Evolutionary conservation across 2,888 invertebrate genomes (phyloP).

Genomic region (Sminthurides aquaticus): DNA sequence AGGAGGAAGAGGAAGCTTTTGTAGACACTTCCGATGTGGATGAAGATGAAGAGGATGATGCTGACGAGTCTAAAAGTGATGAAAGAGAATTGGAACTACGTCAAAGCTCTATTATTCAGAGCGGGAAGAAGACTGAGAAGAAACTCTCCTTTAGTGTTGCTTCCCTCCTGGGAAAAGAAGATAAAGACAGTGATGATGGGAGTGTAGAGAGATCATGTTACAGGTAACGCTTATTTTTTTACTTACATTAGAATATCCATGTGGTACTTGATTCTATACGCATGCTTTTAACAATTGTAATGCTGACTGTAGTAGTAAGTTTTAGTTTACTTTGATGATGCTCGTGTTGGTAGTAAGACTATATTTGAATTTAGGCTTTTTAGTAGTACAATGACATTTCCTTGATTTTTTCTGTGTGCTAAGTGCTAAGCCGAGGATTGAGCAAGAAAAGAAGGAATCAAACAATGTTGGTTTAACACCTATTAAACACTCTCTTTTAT

Average conservation of each 20-base stretch:
- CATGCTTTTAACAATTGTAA: too few relatives aligned
- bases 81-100: constrained; percentile 31
- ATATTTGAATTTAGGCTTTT: too few relatives aligned
- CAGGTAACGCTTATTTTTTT: constrained; percentile 30
- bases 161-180: constrained; percentile 42
- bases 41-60: constrained; percentile 42
- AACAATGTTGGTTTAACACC: too few relatives aligned
- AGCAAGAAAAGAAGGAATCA: too few relatives aligned
- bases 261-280: too few relatives aligned
- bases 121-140: constrained; percentile 43
- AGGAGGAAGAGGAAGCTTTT: constrained; percentile 42
- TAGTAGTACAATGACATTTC: too few relatives aligned
- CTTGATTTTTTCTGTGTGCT: too few relatives aligned
- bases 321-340: too few relatives aligned
- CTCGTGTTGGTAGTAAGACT: too few relatives aligned
- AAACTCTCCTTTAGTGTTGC: constrained; percentile 44
- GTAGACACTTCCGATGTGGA: constrained; percentile 44
- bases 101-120: constrained; percentile 36
- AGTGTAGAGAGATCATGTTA: constrained; percentile 40
- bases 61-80: constrained; percentile 25
- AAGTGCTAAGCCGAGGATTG: too few relatives aligned
- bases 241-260: not conserved
- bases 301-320: too few relatives aligned
- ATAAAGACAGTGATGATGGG: constrained; percentile 35
- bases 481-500: too few relatives aligned